phyloP scores from a whole-genome alignment of 2,797 vertebrate species.

The Limnodromus scolopaceus region DNA sequence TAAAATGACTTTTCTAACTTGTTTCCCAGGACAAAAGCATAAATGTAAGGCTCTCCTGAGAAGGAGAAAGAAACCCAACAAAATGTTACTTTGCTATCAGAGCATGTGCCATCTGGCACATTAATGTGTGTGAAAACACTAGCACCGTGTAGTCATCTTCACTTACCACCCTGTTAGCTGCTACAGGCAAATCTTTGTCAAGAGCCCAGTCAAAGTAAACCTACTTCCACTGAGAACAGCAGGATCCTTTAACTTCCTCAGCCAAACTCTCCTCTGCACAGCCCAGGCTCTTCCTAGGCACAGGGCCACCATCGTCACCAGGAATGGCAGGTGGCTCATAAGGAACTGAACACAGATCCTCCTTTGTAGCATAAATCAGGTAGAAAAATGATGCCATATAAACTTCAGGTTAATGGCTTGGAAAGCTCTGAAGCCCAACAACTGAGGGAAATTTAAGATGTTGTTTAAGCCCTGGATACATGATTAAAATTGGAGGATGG shows the following conservation, averaged over 20 bases:
- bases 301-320: not conserved
- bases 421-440: not conserved
- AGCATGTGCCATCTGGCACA: not conserved
- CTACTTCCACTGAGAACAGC: not conserved
- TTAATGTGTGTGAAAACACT: not conserved
- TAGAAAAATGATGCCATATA: not conserved
- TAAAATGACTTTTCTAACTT: not conserved
- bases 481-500: not conserved
- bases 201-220: not conserved
- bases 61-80: not conserved
- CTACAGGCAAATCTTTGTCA: not conserved
- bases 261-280: not conserved
- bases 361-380: not conserved
- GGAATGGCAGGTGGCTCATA: not conserved
- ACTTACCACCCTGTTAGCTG: not conserved
- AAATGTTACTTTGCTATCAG: not conserved
- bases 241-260: not conserved
- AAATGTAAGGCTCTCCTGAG: not conserved
- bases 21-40: not conserved
- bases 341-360: not conserved
- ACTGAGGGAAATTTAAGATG: not conserved
- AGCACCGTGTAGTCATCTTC: not conserved
- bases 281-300: not conserved
- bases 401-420: not conserved
- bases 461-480: not conserved